Evolutionary conservation across 2,888 invertebrate species (phyloP), one percentile per base, ranked within the genome.

Genomic region (Chorisops tibialis): DNA sequence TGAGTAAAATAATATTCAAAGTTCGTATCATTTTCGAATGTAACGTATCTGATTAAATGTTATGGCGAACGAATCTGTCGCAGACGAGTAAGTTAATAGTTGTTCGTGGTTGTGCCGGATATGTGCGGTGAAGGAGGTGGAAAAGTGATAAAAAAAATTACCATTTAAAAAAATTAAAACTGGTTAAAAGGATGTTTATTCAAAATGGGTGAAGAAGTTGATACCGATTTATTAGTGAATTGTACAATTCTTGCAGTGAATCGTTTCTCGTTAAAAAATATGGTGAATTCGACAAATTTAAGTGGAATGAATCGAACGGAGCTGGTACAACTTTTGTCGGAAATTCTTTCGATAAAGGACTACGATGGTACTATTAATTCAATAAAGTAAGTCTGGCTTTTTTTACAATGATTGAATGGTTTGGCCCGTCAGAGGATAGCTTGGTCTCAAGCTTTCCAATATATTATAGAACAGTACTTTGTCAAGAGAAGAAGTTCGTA

Each of bases 171-270:
- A 47, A 19, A 18, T 21, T 7, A 18, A 47, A 47, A 9, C 14
- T 7, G 19, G 21, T 16, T 7, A 47, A 47, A 19, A 47, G 12
- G 19, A 47, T 18, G n/a, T 47, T 41, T 16, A 11, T 19, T 12
- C n/a, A 70, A 68, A 66, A 76, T 77, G 77, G 73, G 76, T 61
- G 75, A 77, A 66, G 70, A 70, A 66, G 73, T 77, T 62, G 74
- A 75, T 67, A 76, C 75, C 4, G 74, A 75, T 64, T 66, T 77
- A 54, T 64, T 77, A 64, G 72, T 74, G 54, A 77, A 77, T 65
- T 77, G 77, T 68, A 77, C 77, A 60, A 72, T 77, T 43, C 70
- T 76, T 16, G 76, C 77, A 11, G 72, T 77, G 7, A 70, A 71
- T 45, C 76, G 76, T 51, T 77, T 76, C 61, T 48, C 66, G 14